phyloP scores from a whole-genome alignment of 2,113 vertebrate species.

The Emydura subglobosa region DNA sequence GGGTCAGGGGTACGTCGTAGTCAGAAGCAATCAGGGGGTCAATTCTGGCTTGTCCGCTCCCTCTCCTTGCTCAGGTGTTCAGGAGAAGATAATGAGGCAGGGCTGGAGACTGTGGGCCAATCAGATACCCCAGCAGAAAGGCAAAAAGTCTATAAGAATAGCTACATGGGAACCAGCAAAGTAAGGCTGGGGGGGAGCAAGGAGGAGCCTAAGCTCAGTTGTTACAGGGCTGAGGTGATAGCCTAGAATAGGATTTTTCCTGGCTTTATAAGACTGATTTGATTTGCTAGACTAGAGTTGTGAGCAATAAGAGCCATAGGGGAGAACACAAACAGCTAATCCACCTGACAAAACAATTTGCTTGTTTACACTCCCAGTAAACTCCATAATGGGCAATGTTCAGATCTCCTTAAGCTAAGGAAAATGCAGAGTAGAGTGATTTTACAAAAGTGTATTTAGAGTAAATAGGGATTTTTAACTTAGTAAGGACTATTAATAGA shows the following conservation, averaged over 20 bases:
- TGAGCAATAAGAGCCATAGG: not conserved
- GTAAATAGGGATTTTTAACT: not conserved
- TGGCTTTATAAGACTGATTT: not conserved
- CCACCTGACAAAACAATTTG: not conserved
- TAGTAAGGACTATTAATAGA: not conserved
- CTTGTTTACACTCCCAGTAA: not conserved
- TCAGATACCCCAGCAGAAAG: constrained; percentile 46
- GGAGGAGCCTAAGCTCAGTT: constrained; percentile 20
- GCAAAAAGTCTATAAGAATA: constrained; percentile 1
- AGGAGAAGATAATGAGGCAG: constrained; percentile 45
- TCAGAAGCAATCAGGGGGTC: constrained; percentile 52
- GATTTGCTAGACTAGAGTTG: constrained; percentile 14
- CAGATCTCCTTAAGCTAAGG: not conserved
- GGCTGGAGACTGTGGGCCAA: constrained; percentile 42
- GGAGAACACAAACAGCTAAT: not conserved
- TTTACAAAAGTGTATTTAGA: not conserved
- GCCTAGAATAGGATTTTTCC: constrained; percentile 20
- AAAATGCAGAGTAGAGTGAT: not conserved
- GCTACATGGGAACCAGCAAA: constrained; percentile 10
- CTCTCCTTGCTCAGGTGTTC: constrained; percentile 21
- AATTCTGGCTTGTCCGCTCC: constrained; percentile 25
- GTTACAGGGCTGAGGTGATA: constrained; percentile 6
- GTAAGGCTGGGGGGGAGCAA: not conserved
- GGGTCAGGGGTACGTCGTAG: not conserved
- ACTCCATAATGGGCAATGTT: not conserved